Base-by-base conservation (phyloP, 2,888 invertebrate genomes). In the Archaeoteleia sp. region DNA sequence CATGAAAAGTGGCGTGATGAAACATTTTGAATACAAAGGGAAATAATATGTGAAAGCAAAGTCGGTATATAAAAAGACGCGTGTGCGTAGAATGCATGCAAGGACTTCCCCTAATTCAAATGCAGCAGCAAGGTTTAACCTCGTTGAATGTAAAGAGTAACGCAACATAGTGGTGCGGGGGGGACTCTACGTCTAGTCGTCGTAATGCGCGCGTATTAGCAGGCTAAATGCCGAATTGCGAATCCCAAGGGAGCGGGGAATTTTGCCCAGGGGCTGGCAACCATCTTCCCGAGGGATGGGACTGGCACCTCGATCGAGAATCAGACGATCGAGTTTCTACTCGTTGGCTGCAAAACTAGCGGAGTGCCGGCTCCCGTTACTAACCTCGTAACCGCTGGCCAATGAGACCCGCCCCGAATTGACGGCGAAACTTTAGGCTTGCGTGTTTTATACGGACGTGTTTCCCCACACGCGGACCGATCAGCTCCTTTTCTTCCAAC, bases 201-300 rank as follows among this genome's bases (percentile, higher is more conserved):
- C 48, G 58, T 74, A 78, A 76, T 70, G 45, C 69, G 61, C 69
- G 66, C 67, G 55, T 80, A 82, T 82, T 81, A 82, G 78, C 74
- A 55, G 71, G 73, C 74, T 78, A 78, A 81, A 81, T 72, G 76
- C 72, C 76, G 76, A 74, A 73, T 73, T 70, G 69, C 43, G 68
- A 54, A 54, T 76, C 80, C 78, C 78, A 14, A 9, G 78, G 75
- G 80, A 76, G 54, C 66, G 61, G 68, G 71, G 74, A 74, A 77
- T 77, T 77, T 78, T 72, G 67, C 78, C 74, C 71, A 65, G 63
- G 73, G 75, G 76, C 70, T 73, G 76, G 71, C 72, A 78, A 75
- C 72, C 78, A 71, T 77, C 74, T 79, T 80, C 82, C 81, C 81
- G 34, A 58, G 79, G 78, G 79, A 78, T 69, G 51, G 65, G 70